phyloP scores from a whole-genome alignment of 2,113 vertebrate genomes.

The Hemiscyllium ocellatum region DNA sequence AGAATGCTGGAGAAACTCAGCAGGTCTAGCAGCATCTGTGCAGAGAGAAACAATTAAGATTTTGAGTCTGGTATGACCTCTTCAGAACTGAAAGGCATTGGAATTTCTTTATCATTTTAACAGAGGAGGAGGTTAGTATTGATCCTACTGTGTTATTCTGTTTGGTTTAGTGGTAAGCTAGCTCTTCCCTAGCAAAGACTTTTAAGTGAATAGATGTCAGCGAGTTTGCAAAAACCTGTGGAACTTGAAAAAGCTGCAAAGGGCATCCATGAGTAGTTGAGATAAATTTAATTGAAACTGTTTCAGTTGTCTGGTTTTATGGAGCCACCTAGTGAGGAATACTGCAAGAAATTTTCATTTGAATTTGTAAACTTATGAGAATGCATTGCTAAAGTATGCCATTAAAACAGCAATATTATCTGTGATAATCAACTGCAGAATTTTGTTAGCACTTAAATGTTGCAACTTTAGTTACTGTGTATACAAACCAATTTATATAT shows the following conservation, averaged over 20 bases:
- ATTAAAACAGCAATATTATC: background rate
- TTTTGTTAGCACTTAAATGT: no score
- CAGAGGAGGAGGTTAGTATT: background rate
- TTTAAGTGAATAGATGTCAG: background rate
- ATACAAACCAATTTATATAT: no score
- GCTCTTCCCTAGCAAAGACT: background rate
- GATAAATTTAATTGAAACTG: constrained; percentile 4
- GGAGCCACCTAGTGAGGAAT: constrained; percentile 24
- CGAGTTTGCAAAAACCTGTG: no score
- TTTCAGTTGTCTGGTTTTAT: background rate
- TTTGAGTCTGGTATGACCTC: no score
- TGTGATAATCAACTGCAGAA: background rate
- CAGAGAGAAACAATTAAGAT: no score
- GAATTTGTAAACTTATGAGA: background rate
- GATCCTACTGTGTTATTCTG: background rate
- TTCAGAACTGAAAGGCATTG: no score
- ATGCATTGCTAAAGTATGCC: background rate
- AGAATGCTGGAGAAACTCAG: no score
- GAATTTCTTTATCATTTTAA: no score
- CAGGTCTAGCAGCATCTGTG: no score
- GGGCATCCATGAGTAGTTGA: background rate
- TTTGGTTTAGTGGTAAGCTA: background rate
- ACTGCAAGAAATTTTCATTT: background rate
- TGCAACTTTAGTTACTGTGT: background rate
- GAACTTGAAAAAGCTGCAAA: background rate